Base-by-base conservation (phyloP, 2,888 invertebrate genomes). In the Agrotis segetum region DNA sequence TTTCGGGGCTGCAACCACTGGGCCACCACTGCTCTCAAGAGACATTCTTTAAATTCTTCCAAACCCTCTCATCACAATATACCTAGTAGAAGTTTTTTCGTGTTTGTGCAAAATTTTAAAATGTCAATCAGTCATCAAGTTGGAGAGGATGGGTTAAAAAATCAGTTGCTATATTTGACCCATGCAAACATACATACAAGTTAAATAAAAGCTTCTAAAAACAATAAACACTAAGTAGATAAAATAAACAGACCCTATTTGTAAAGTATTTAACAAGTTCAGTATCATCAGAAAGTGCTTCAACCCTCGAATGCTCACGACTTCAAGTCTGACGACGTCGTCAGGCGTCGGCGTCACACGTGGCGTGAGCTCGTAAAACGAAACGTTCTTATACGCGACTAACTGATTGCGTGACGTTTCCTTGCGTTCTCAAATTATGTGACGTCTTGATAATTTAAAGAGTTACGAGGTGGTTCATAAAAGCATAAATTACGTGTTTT, bases 301-400 rank as follows among this genome's bases (percentile, higher is more conserved):
- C 71, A 80, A 82, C 74, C 77, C 77, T 73, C 55, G 72, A 82
- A 75, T 58, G 56, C 66, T 70, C 67, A 55, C 40, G 52, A 29
- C 55, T n/a, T 56, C 55, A 50, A 61, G 49, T 66, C 53, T 9
- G 40, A 40, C 11, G 40, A 40, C 40, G 40, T 40, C 40, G 40
- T 40, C 50, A 62, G 46, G 52, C 74, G 49, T 66, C 53, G 44
- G 34, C 47, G 56, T 44, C 69, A 52, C 74, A 80, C 64, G 68
- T 74, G 74, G 68, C 69, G 68, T 65, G 73, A 69, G 61, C 21
- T 80, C 82, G 67, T 82, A 82, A 82, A 82, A 70, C 61, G 79
- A 52, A 61, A 70, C 67, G 78, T 78, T 78, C 74, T 79, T 78
- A 75, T 65, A 63, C 29, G 44, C 59, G 62, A 55, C 69, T 78